phyloP scores from a whole-genome alignment of 2,888 invertebrate species.

The Cenopis cana region DNA sequence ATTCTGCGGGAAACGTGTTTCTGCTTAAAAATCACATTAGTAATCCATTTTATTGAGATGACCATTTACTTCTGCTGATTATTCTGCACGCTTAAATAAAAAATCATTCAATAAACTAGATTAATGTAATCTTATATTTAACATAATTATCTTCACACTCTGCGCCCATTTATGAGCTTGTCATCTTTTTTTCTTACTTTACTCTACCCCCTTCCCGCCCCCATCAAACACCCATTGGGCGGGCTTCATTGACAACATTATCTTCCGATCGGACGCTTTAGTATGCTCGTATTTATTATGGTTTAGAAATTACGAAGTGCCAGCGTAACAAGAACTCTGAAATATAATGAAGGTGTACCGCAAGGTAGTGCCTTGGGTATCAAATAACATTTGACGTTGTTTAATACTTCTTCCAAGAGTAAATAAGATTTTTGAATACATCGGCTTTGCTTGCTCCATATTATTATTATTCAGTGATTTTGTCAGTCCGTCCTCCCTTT shows the following conservation, averaged over 20 bases:
- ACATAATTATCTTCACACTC: neutral
- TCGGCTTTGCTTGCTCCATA: too few species aligned
- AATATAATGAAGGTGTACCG: slow-evolving; percentile 10
- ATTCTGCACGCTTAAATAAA: too few species aligned
- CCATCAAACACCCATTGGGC: slow-evolving; percentile 48
- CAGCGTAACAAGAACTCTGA: slow-evolving; percentile 5
- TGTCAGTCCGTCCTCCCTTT: too few species aligned
- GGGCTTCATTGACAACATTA: slow-evolving; percentile 70
- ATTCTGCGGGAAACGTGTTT: too few species aligned
- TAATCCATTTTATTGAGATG: too few species aligned
- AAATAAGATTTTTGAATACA: neutral
- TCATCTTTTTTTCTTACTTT: slow-evolving; percentile 30
- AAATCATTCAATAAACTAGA: too few species aligned
- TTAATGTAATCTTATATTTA: too few species aligned
- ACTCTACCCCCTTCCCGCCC: slow-evolving; percentile 37
- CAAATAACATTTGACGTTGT: neutral
- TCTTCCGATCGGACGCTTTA: slow-evolving; percentile 67
- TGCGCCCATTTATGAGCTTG: slow-evolving; percentile 2
- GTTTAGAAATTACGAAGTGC: slow-evolving; percentile 40
- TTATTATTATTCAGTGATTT: too few species aligned
- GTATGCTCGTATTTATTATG: slow-evolving; percentile 59
- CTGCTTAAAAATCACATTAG: too few species aligned
- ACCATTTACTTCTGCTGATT: too few species aligned
- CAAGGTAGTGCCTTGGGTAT: neutral
- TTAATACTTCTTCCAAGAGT: neutral